Evolutionary conservation across 2,888 invertebrate genomes (phyloP), one percentile per base, ranked within the genome.

Genomic region (Patella caerulea): DNA sequence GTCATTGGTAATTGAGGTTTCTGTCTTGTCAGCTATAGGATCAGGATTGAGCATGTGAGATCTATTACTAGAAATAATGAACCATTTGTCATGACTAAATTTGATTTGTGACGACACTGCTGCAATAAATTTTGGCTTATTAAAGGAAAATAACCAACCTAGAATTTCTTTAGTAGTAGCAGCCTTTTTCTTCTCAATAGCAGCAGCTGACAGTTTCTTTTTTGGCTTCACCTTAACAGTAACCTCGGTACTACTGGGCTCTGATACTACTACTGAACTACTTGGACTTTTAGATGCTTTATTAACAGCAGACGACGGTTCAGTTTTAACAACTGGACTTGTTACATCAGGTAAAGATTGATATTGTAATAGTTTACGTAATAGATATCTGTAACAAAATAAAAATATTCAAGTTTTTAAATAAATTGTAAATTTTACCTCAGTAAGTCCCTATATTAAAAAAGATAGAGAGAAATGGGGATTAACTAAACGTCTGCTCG

Each of bases 361-460:
- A 76, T 89, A 89, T 77, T 91, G 91, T 54, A 91, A 85, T 29
- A 97, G 92, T 90, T 96, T 96, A 82, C 95, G 94, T 53, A 96
- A 92, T 71, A 97, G 92, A 91, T 95, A 96, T 83, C 96, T 90
- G 79, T 9, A 83, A 81, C 29, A 73, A 70, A 52, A 59, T 65
- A 17, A 53, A 73, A 74, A 17, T 56, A 24, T 12, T 45, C 15
- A 15, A 3, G 9, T 24, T 71, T 24, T 78, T 14, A 24, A 53
- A 54, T 9, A n/a, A 24, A 54, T 34, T 5, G n/a, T 73, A 29
- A 29, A 19, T 45, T 45, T 45, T 5, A 34, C 1, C 11, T 75
- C 14, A 53, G 17, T 11, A n/a, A 14, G 72, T 0, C 72, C 12
- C 15, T 14, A 71, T 15, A 71, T 29, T 29, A n/a, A 71, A 71